These are phyloP conservation scores for cattle (Bos taurus) DNA, from an alignment of 2,113 vertebrate genomes.

Conservation along the genomic window DNA sequence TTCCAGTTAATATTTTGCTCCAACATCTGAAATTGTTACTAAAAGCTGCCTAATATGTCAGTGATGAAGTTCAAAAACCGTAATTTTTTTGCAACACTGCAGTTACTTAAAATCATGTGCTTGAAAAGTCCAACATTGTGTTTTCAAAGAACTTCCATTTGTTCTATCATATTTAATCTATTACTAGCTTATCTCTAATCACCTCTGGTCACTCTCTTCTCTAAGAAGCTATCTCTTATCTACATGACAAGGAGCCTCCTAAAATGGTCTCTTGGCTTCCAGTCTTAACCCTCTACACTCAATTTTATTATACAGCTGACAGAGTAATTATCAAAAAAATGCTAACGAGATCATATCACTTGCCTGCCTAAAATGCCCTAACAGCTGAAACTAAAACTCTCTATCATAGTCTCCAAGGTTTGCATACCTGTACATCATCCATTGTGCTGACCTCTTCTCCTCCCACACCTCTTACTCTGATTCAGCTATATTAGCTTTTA, in stretches of 20 bases:
- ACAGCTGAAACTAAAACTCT: background rate
- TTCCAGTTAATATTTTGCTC: background rate
- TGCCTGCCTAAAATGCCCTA: background rate
- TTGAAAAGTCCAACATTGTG: background rate
- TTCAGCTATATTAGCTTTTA: background rate
- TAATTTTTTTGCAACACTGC: background rate
- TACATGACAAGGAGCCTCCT: background rate
- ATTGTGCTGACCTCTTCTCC: accelerated
- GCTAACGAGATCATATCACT: background rate
- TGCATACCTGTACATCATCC: background rate
- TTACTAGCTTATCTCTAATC: background rate
- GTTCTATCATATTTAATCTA: background rate
- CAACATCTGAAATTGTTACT: background rate
- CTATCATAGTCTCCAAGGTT: background rate
- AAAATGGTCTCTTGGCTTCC: background rate
- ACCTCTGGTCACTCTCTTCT: background rate
- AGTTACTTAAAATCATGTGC: background rate
- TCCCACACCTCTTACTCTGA: background rate
- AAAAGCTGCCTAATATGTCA: background rate
- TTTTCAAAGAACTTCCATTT: background rate
- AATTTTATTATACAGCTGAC: background rate
- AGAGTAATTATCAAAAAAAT: background rate
- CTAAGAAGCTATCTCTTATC: background rate
- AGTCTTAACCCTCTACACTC: background rate
- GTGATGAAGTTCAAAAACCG: background rate